Evolutionary conservation across 2,888 invertebrate genomes (phyloP).

Genomic region (Apomyelois bistriatella): DNA sequence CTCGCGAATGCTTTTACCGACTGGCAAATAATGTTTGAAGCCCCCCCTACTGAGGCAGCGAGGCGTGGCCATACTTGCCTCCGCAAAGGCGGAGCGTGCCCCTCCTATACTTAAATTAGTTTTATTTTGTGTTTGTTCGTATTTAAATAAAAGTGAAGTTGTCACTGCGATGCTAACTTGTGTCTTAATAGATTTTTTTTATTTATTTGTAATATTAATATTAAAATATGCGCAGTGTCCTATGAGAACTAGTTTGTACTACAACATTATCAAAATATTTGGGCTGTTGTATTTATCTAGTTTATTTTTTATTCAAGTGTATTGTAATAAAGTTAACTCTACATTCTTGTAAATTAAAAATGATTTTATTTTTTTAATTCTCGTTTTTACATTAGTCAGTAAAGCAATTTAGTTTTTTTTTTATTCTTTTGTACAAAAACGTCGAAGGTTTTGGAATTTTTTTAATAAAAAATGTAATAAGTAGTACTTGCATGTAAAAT

Average conservation of each 20-base stretch:
- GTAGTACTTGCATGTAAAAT: too few species aligned
- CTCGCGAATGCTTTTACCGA: slow-evolving; percentile 59
- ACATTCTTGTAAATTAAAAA: too few species aligned
- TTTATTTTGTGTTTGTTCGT: slow-evolving; percentile 56
- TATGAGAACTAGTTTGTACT: slow-evolving; percentile 18
- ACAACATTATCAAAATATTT: slow-evolving; percentile 8
- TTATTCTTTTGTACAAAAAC: too few species aligned
- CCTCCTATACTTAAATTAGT: slow-evolving; percentile 42
- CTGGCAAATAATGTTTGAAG: slow-evolving; percentile 56
- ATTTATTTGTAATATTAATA: slow-evolving; percentile 13
- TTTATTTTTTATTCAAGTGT: neutral
- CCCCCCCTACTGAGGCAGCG: slow-evolving; percentile 53
- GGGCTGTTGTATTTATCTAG: neutral
- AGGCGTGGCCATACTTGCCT: slow-evolving; percentile 30
- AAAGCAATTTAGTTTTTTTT: too few species aligned
- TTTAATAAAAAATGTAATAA: too few species aligned
- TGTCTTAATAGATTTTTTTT: slow-evolving; percentile 24
- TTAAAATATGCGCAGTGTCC: slow-evolving; percentile 23
- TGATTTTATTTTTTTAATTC: too few species aligned
- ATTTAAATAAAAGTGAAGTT: slow-evolving; percentile 59
- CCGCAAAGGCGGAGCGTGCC: slow-evolving; percentile 49
- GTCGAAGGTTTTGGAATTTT: too few species aligned
- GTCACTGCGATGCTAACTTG: slow-evolving; percentile 50
- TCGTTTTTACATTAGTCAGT: too few species aligned
- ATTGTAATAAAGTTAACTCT: neutral